Percentiles rank a stretch among this genome's conserved stretches.
Conservation (phyloP, 1,140 invertebrate species). For the Euura lappo region DNA sequence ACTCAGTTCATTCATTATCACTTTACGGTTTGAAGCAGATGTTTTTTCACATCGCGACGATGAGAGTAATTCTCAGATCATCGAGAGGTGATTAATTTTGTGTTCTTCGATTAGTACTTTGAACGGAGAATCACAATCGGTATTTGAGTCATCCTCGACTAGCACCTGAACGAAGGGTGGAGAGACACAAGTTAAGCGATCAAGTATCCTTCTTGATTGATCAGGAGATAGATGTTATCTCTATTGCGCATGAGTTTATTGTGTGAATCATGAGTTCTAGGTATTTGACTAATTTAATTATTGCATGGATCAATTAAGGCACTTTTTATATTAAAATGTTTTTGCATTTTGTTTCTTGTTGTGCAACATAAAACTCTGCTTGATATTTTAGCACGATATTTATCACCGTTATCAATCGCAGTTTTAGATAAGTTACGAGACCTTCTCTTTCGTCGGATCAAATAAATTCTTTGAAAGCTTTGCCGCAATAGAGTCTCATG, state of each 20-base stretch:
- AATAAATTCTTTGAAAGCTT: neutral
- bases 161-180: neutral
- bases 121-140: neutral
- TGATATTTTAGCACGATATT: no score
- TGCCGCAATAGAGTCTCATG: neutral
- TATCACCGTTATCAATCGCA: no score
- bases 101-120: no score
- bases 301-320: neutral
- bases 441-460: neutral
- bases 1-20: no score
- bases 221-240: neutral
- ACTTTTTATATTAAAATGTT: neutral
- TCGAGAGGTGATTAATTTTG: no score
- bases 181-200: constrained; percentile 2
- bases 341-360: neutral
- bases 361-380: no score
- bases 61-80: no score
- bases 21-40: no score
- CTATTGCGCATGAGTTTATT: neutral
- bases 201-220: neutral
- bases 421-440: no score
- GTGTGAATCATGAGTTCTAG: neutral
- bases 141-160: neutral
- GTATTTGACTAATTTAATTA: neutral
- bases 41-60: no score